Evolutionary conservation across 2,797 vertebrate genomes (phyloP).

Genomic region (Sebastes trivittatus): DNA sequence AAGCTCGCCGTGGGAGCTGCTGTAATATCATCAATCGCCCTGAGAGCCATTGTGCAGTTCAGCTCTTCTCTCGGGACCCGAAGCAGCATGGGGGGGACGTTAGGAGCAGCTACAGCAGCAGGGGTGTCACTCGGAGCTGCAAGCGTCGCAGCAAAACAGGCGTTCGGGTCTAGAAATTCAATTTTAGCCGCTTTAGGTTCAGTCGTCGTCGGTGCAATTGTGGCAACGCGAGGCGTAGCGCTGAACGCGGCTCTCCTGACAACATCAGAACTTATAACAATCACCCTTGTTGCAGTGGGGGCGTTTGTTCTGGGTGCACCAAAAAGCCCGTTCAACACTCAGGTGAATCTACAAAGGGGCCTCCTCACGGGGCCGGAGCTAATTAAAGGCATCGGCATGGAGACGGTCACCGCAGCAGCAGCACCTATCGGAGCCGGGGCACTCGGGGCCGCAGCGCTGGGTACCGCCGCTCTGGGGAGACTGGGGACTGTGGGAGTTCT

Average conservation of each 20-base stretch:
- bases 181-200: conserved; percentile 39
- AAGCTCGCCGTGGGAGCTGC: conserved; percentile 52
- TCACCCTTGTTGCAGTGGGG: conserved; percentile 45
- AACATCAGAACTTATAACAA: conserved; percentile 43
- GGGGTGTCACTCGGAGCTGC: conserved; percentile 67
- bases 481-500: conserved; percentile 65
- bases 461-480: conserved; percentile 68
- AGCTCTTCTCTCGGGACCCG: conserved; percentile 28
- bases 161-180: conserved; percentile 39
- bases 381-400: conserved; percentile 75
- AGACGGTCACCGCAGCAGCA: conserved; percentile 72
- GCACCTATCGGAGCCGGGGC: conserved; percentile 69
- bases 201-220: conserved; percentile 26
- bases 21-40: conserved; percentile 38
- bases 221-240: conserved; percentile 7
- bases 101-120: conserved; percentile 63
- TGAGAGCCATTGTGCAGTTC: conserved; percentile 47
- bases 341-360: conserved; percentile 57
- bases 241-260: conserved; percentile 6
- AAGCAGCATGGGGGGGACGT: conserved; percentile 38
- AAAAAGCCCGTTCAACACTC: conserved; percentile 68
- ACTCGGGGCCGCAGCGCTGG: conserved; percentile 66
- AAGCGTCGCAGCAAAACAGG: conserved; percentile 48
- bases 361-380: conserved; percentile 58
- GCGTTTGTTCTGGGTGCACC: conserved; percentile 69